Evolutionary conservation across 64 coral and sea anemone genomes (phyloP).

Genomic region (Anthopleura sola): DNA sequence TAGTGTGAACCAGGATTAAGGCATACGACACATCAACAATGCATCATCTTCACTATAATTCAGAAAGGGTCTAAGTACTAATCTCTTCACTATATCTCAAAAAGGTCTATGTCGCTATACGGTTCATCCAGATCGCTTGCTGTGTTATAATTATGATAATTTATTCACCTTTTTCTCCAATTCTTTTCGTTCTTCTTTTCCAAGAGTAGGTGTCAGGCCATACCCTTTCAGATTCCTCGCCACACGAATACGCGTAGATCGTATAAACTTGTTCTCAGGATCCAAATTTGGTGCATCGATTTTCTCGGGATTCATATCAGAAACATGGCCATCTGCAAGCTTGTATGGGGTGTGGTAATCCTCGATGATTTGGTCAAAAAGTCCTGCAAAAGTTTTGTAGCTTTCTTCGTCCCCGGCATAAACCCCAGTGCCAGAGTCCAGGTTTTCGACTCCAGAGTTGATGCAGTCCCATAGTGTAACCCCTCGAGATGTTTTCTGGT

Average conservation of each 20-base stretch:
- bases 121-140: background rate
- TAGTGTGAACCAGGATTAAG: too few relatives aligned
- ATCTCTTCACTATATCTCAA: too few relatives aligned
- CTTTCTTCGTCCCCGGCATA: slow-evolving; percentile 77
- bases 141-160: too few relatives aligned
- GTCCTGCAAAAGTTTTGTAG: slow-evolving; percentile 34
- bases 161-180: slow-evolving; percentile 74
- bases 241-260: slow-evolving; percentile 70
- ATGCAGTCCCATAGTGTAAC: slow-evolving; percentile 66
- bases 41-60: too few relatives aligned
- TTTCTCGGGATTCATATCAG: slow-evolving; percentile 64
- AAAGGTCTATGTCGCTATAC: too few relatives aligned
- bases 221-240: slow-evolving; percentile 63
- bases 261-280: slow-evolving; percentile 45
- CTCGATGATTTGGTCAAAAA: slow-evolving; percentile 61
- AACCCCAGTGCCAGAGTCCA: slow-evolving; percentile 74
- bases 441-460: slow-evolving; percentile 63
- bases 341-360: slow-evolving; percentile 72
- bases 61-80: too few relatives aligned
- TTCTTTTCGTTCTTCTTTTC: slow-evolving; percentile 52
- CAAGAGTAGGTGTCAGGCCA: slow-evolving; percentile 41
- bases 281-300: slow-evolving; percentile 52
- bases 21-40: background rate
- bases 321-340: slow-evolving; percentile 38
- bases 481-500: slow-evolving; percentile 65